phyloP scores from a whole-genome alignment of 2,113 vertebrate species.

The Leuciscus idus region DNA sequence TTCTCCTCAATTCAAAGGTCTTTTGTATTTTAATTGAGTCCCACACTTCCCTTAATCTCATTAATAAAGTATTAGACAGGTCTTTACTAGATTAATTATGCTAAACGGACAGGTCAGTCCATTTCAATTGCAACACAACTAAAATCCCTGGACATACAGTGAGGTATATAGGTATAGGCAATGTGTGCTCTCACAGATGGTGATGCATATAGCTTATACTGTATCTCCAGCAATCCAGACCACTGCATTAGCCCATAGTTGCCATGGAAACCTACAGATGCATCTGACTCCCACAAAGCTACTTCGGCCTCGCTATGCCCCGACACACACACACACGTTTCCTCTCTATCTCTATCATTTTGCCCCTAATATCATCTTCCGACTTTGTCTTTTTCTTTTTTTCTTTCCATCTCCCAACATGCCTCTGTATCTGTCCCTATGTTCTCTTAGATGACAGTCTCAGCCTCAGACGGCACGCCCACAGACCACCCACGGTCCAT shows the following conservation, averaged over 20 bases:
- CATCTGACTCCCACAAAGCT: constrained; percentile 57
- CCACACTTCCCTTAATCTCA: neutral
- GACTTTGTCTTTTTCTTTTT: neutral
- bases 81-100: constrained; percentile 27
- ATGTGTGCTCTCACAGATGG: constrained; percentile 47
- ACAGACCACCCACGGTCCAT: neutral
- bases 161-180: constrained; percentile 21
- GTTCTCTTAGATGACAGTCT: constrained; percentile 9
- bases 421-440: constrained; percentile 5
- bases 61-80: constrained; percentile 31
- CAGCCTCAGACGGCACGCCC: constrained; percentile 15
- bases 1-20: constrained; percentile 26
- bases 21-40: constrained; percentile 29
- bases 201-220: constrained; percentile 53
- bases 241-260: constrained; percentile 56
- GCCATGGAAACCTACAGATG: constrained; percentile 59
- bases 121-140: constrained; percentile 22
- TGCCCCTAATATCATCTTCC: neutral
- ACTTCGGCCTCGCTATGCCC: constrained; percentile 44
- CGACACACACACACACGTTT: constrained; percentile 17
- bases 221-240: constrained; percentile 47
- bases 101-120: constrained; percentile 28
- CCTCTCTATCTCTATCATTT: constrained; percentile 33
- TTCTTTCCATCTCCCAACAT: neutral
- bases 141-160: constrained; percentile 36